Evolutionary conservation across 2,113 vertebrate genomes (phyloP), one percentile per base, ranked within the genome.

Genomic region (Arenaria interpres): DNA sequence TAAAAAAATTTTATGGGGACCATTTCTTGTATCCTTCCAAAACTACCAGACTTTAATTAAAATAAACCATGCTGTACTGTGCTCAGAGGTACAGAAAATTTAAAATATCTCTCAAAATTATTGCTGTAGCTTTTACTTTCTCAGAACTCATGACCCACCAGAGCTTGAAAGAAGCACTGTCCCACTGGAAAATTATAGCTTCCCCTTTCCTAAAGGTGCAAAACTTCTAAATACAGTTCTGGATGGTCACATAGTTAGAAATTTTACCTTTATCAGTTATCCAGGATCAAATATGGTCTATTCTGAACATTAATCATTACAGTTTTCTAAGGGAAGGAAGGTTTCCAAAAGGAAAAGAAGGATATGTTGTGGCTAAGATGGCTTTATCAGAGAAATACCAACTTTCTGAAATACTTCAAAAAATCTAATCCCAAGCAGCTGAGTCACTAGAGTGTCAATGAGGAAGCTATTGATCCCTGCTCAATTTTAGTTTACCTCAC

Each of bases 11-110:
- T 94, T 96, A 95, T 87, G 54, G 41, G 30, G 53, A 73, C 20
- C 18, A 69, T 97, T 95, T 95, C 90, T 85, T 90, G 83, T 87
- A 60, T 18, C 48, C 77, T 80, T 81, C 64, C 74, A 91, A 82
- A 22, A 48, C 21, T 48, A 92, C 48, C 54, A 69, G 73, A 69
- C 22, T 89, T 94, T 87, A 94, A 97, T 96, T 96, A 95, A 95
- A 93, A 90, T 60, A 94, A 95, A 22, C 60, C 57, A 62, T 30
- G 28, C 33, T 82, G 30, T 39, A 89, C 76, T 78, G 35, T 56
- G 73, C 69, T 88, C 66, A 85, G 35, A 91, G 22, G 20, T 66
- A 92, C 2, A 82, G 66, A 90, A 92, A 89, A 89, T 62, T 82
- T 93, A 75, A 96, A 93, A 73, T 21, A 8, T 32, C 45, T 79